A percentile compares a stretch with the other conserved stretches of the same genome.
phyloP scores from a whole-genome alignment of 2,888 invertebrate genomes.

The Plutella xylostella region DNA sequence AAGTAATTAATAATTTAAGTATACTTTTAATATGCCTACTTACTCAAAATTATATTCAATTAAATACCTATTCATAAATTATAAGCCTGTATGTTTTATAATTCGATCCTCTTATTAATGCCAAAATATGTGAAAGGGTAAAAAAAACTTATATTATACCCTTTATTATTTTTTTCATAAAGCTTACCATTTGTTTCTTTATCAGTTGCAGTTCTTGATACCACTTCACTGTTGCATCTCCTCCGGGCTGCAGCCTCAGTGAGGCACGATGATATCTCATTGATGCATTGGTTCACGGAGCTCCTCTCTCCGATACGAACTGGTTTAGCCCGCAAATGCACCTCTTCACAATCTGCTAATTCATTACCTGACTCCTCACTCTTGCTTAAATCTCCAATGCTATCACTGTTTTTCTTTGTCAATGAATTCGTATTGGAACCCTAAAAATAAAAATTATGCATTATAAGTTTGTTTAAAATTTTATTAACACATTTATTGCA shows the following conservation, averaged over 20 bases:
- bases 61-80: no score
- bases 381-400: slow-evolving; percentile 37
- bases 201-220: slow-evolving; percentile 20
- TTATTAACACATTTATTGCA: no score
- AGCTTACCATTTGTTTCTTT: no score
- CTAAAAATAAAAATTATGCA: slow-evolving; percentile 21
- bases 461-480: neutral
- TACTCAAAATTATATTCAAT: no score
- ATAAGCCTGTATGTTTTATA: no score
- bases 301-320: slow-evolving; percentile 48
- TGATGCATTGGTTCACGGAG: slow-evolving; percentile 76
- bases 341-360: slow-evolving; percentile 43
- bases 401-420: slow-evolving; percentile 52
- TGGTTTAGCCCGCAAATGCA: slow-evolving; percentile 50
- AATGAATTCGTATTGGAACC: slow-evolving; percentile 48
- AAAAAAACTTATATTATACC: no score
- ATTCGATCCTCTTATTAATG: no score
- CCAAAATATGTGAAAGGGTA: no score
- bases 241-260: slow-evolving; percentile 46
- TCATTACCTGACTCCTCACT: slow-evolving; percentile 47
- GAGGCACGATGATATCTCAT: slow-evolving; percentile 74
- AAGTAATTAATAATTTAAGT: neutral
- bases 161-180: no score
- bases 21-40: neutral
- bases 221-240: slow-evolving; percentile 63